These are phyloP conservation scores for Sipunculus nudus DNA, from an alignment of 2,888 invertebrate species.

Conservation along the genomic window DNA sequence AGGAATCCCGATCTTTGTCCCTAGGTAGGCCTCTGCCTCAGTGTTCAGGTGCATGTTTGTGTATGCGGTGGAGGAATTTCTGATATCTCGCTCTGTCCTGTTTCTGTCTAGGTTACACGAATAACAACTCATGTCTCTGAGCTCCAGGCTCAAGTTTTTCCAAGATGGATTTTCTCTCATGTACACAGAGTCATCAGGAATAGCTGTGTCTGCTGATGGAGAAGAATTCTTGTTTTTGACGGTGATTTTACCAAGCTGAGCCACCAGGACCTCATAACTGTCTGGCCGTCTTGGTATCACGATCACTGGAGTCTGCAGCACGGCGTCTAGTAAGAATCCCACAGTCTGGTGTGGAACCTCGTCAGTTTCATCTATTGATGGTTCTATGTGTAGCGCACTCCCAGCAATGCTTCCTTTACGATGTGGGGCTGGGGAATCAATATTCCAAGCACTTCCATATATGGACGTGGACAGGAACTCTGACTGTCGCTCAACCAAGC, in stretches of 20 bases:
- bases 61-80: too few species aligned
- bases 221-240: conserved; percentile 45
- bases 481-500: conserved; percentile 70
- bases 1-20: conserved; percentile 75
- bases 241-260: conserved; percentile 89
- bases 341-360: neutral
- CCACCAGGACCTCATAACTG: conserved; percentile 86
- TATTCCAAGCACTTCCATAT: conserved; percentile 41
- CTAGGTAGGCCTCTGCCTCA: conserved; percentile 24
- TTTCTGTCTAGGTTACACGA: conserved; percentile 80
- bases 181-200: too few species aligned
- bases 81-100: too few species aligned
- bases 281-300: conserved; percentile 82
- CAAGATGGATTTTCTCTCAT: too few species aligned
- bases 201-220: too few species aligned
- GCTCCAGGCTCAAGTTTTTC: too few species aligned
- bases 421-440: conserved; percentile 32
- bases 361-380: too few species aligned
- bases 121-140: conserved; percentile 87
- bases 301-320: conserved; percentile 90
- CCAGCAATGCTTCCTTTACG: too few species aligned
- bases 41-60: too few species aligned
- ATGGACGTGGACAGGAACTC: conserved; percentile 22
- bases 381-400: too few species aligned
- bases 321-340: conserved; percentile 75